Evolutionary conservation across 2,797 vertebrate genomes (phyloP).

Genomic region (Rhyacichthys aspro): DNA sequence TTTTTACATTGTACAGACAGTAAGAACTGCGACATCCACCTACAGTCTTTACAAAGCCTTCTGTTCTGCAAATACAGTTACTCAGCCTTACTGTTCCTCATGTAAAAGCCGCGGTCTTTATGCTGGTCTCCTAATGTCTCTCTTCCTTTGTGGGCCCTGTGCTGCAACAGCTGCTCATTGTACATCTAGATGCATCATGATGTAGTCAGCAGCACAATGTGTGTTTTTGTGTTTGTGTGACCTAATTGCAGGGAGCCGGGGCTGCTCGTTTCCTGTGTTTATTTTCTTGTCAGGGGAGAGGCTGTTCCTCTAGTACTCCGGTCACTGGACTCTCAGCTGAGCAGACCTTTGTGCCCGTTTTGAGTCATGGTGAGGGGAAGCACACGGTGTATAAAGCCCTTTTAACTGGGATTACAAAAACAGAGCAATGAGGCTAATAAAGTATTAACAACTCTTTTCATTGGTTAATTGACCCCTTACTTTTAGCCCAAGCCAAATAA

Average conservation of each 20-base stretch:
- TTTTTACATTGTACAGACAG: too few species aligned
- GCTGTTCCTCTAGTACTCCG: slow-evolving; percentile 37
- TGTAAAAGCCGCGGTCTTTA: not conserved
- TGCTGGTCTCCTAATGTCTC: slow-evolving; percentile 8
- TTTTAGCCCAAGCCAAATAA: slow-evolving; percentile 23
- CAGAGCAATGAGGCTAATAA: slow-evolving; percentile 27
- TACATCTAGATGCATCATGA: slow-evolving; percentile 37
- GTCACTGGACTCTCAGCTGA: slow-evolving; percentile 45
- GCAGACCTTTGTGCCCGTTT: slow-evolving; percentile 27
- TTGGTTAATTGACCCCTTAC: slow-evolving; percentile 32
- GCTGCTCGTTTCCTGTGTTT: slow-evolving; percentile 71
- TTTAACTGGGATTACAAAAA: slow-evolving; percentile 43
- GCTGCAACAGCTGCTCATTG: slow-evolving; percentile 50
- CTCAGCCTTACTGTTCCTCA: not conserved
- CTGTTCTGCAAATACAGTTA: too few species aligned
- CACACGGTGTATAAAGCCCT: slow-evolving; percentile 29
- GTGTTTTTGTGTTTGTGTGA: slow-evolving; percentile 39
- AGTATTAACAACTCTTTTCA: slow-evolving; percentile 38
- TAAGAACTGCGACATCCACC: too few species aligned
- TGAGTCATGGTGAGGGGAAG: slow-evolving; percentile 35
- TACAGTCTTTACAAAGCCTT: too few species aligned
- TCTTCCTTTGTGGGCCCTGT: slow-evolving; percentile 25
- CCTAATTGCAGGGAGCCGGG: slow-evolving; percentile 67
- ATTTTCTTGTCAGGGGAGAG: slow-evolving; percentile 68
- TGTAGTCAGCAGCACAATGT: slow-evolving; percentile 47